Evolutionary conservation across 1,140 invertebrate genomes (phyloP), one percentile per base, ranked within the genome.

Genomic region (Dysdera silvatica): DNA sequence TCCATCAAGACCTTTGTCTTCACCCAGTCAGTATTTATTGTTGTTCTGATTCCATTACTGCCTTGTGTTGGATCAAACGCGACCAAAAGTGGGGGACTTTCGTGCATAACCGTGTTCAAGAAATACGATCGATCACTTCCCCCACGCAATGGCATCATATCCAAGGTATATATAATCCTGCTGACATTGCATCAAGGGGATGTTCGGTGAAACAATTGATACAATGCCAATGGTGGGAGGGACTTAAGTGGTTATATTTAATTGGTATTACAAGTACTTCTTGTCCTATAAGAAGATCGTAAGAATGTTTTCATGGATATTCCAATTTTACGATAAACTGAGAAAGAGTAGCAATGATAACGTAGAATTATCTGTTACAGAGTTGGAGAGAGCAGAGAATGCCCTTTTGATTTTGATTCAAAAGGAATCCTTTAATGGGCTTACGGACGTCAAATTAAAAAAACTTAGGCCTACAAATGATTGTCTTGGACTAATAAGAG

Each of bases 21-120:
- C 5, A 4, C 7, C 3, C 40, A 20, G n/a, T 56, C 23, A n/a
- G 29, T 28, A 49, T 40, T 23, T 29, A 59, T 35, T 65, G 28
- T 65, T 58, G 54, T 54, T 52, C 47, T 16, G 35, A 64, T 28
- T 58, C 72, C 0, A 65, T 68, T 0, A 72, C 71, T 0, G 69
- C 41, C 12, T 35, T 62, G 16, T 18, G 37, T 26, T 55, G 60
- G 58, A 26, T 14, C n/a, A 51, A 41, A 28, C 18, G 26, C 2
- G 18, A 24, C 18, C 68, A 54, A 54, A 53, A 55, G 33, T 62
- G 31, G 41, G 20, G 51, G 31, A 35, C 20, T 12, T 62, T 54
- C 20, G 28, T 47, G 0, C 5, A 48, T 14, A 62, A 62, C 40
- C 10, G 51, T 2, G 51, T 48, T 2, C 24, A 24, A 26, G 49